These are phyloP conservation scores for Chrysemys picta DNA, from an alignment of 2,113 vertebrate species.

Conservation along the genomic window DNA sequence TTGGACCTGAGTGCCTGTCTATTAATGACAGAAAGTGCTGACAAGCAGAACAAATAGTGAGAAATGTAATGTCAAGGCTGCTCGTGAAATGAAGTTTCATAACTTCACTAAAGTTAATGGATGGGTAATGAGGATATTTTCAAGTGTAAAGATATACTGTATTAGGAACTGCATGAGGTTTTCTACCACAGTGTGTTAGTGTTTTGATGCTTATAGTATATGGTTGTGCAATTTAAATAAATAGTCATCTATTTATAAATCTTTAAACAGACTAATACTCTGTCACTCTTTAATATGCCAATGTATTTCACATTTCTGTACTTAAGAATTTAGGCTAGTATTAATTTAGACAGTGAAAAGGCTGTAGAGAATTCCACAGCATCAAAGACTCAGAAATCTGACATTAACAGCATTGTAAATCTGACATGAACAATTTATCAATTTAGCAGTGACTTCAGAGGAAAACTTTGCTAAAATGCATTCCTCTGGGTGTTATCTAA, in stretches of 20 bases:
- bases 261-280: slow-evolving; percentile 62
- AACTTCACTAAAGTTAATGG: slow-evolving; percentile 60
- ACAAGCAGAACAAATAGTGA: slow-evolving; percentile 63
- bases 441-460: slow-evolving; percentile 58
- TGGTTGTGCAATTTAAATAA: slow-evolving; percentile 23
- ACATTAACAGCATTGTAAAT: slow-evolving; percentile 60
- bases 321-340: slow-evolving; percentile 28
- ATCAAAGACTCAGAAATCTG: slow-evolving; percentile 57
- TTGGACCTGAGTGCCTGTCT: slow-evolving; percentile 40
- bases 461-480: slow-evolving; percentile 54
- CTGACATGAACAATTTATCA: slow-evolving; percentile 67
- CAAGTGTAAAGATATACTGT: slow-evolving; percentile 37
- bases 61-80: slow-evolving; percentile 44
- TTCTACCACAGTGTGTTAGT: slow-evolving; percentile 9
- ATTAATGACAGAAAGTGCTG: slow-evolving; percentile 64
- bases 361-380: slow-evolving; percentile 26
- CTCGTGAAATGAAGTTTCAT: slow-evolving; percentile 61
- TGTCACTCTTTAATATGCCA: slow-evolving; percentile 29
- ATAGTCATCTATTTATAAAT: slow-evolving; percentile 53
- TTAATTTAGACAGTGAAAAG: slow-evolving; percentile 35
- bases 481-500: slow-evolving; percentile 54
- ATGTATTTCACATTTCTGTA: not conserved
- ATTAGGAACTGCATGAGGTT: slow-evolving; percentile 43
- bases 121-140: slow-evolving; percentile 59
- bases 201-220: slow-evolving; percentile 2